phyloP scores from a whole-genome alignment of 1,140 invertebrate genomes.

The Drosophila seguyi region DNA sequence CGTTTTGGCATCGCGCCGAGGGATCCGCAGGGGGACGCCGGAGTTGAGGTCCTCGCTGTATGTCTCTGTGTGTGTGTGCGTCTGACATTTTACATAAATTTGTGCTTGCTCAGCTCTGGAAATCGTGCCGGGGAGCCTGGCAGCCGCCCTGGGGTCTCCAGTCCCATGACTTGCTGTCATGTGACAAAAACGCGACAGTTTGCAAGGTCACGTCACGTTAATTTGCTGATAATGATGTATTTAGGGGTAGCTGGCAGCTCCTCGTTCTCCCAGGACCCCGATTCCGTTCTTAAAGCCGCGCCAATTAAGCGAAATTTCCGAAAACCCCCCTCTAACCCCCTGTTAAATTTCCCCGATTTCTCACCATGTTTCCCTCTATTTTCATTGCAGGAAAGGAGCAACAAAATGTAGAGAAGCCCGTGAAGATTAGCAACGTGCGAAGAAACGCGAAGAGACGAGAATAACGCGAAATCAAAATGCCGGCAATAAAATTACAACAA shows the following conservation, averaged over 20 bases:
- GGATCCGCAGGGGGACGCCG: background rate
- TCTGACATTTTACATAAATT: slow-evolving; percentile 80
- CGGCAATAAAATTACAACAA: slow-evolving; percentile 66
- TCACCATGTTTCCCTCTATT: slow-evolving; percentile 6
- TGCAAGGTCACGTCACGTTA: slow-evolving; percentile 83
- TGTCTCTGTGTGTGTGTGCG: slow-evolving; percentile 17
- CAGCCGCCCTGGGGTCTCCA: slow-evolving; percentile 30
- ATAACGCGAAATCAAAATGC: slow-evolving; percentile 67
- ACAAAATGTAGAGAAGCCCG: slow-evolving; percentile 19
- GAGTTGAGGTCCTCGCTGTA: slow-evolving; percentile 17
- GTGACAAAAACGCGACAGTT: slow-evolving; percentile 81
- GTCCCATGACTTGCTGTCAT: slow-evolving; percentile 72
- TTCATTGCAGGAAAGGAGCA: slow-evolving; percentile 44
- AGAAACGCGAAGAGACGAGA: slow-evolving; percentile 15
- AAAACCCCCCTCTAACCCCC: slow-evolving; percentile 21
- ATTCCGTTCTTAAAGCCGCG: slow-evolving; percentile 56
- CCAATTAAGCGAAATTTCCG: slow-evolving; percentile 65
- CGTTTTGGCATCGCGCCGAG: slow-evolving; percentile 69
- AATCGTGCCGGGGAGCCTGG: slow-evolving; percentile 54
- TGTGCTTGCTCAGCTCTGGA: slow-evolving; percentile 59
- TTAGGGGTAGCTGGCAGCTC: slow-evolving; percentile 32
- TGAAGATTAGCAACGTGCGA: slow-evolving; percentile 42
- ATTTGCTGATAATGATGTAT: slow-evolving; percentile 84
- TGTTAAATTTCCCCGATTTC: slow-evolving; percentile 36
- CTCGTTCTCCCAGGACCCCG: background rate